Conservation (phyloP, 2,113 vertebrate species). For the Symphodus melops region DNA sequence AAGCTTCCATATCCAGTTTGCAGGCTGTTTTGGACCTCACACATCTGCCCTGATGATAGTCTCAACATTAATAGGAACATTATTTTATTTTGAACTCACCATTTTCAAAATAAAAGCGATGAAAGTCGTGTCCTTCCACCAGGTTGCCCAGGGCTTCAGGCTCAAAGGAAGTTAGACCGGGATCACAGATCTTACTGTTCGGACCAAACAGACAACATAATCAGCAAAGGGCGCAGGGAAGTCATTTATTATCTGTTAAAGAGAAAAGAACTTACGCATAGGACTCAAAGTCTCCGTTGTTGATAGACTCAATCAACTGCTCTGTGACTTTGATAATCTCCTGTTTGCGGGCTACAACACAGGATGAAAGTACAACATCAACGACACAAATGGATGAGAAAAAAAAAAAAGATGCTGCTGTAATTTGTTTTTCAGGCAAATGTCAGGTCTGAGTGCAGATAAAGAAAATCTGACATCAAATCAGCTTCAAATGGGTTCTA, state of each 20-base stretch:
- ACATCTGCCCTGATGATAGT: not conserved
- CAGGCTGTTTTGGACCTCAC: not conserved
- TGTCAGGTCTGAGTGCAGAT: conserved; percentile 29
- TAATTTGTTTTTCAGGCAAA: conserved; percentile 51
- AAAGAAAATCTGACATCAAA: conserved; percentile 41
- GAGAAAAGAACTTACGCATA: conserved; percentile 77
- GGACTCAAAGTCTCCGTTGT: conserved; percentile 85
- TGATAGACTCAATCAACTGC: conserved; percentile 85
- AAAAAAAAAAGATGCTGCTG: not conserved
- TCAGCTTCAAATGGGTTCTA: conserved; percentile 62
- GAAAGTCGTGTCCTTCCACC: conserved; percentile 98
- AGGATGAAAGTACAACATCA: conserved; percentile 52
- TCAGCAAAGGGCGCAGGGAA: conserved; percentile 8
- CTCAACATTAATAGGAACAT: not conserved
- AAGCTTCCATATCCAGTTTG: not conserved
- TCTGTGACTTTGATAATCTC: conserved; percentile 86
- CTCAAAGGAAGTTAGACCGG: conserved; percentile 96
- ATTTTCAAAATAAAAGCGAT: conserved; percentile 98
- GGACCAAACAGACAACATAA: conserved; percentile 19
- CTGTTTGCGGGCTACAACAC: conserved; percentile 83
- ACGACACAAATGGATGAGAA: not conserved
- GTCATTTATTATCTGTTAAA: not conserved
- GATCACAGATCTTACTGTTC: conserved; percentile 96
- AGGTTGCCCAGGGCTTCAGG: conserved; percentile 97
- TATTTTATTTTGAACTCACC: conserved; percentile 77